phyloP scores from a whole-genome alignment of 2,888 invertebrate species.

The Cerastis rubricosa region DNA sequence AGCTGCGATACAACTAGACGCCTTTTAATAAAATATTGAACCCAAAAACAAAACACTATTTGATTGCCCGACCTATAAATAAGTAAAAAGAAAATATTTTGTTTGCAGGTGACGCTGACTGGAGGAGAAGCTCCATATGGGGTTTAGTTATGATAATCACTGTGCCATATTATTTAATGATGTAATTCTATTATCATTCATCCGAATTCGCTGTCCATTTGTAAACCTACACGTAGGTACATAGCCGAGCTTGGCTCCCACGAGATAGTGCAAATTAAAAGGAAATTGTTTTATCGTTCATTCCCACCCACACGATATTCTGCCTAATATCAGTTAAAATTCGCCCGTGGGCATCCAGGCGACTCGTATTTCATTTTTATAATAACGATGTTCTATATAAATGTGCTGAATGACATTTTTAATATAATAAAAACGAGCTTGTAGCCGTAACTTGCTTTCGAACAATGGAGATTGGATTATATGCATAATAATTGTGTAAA shows the following conservation, averaged over 20 bases:
- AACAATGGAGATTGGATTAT: conserved; percentile 32
- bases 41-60: background rate
- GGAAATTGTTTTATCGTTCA: conserved; percentile 47
- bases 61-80: background rate
- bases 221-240: conserved; percentile 47
- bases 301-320: conserved; percentile 12
- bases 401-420: conserved; percentile 15
- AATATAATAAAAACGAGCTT: conserved; percentile 46
- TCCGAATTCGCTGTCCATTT: conserved; percentile 54
- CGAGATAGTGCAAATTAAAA: conserved; percentile 59
- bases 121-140: conserved; percentile 81
- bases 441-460: conserved; percentile 37
- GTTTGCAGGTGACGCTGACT: conserved; percentile 82
- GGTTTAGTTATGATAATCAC: conserved; percentile 72
- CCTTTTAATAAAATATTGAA: background rate
- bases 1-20: background rate
- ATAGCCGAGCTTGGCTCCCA: conserved; percentile 62
- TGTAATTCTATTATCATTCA: conserved; percentile 51
- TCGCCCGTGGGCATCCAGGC: background rate
- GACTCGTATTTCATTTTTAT: conserved; percentile 5
- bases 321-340: conserved; percentile 11
- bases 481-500: background rate
- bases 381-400: conserved; percentile 11
- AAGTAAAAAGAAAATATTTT: conserved; percentile 50
- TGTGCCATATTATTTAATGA: conserved; percentile 72